Percentiles rank a stretch among this genome's conserved stretches.
phyloP scores from a whole-genome alignment of 2,888 invertebrate species.

The Carcina quercana region DNA sequence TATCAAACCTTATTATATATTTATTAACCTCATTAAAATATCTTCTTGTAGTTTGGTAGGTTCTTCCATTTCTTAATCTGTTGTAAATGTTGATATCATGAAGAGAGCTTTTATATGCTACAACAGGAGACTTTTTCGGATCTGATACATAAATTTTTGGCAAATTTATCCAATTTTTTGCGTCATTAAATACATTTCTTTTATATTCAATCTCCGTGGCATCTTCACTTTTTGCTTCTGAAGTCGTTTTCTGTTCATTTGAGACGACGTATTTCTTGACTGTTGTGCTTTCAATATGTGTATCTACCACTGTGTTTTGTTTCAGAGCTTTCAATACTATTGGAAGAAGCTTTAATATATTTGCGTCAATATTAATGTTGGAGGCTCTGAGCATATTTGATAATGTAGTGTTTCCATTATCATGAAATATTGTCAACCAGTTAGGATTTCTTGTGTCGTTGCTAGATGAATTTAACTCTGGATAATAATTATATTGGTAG shows the following conservation, averaged over 20 bases:
- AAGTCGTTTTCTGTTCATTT: conserved; percentile 32
- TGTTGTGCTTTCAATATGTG: conserved; percentile 36
- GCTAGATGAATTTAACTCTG: conserved; percentile 22
- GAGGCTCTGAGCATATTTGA: conserved; percentile 29
- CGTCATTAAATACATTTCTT: conserved; percentile 33
- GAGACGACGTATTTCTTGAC: too few species aligned
- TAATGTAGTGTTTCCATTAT: conserved; percentile 33
- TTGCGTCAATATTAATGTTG: conserved; percentile 33
- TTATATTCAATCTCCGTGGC: conserved; percentile 30
- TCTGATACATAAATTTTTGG: conserved; percentile 37
- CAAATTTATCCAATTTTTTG: conserved; percentile 34
- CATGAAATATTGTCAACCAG: conserved; percentile 44
- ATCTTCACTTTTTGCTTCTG: conserved; percentile 23
- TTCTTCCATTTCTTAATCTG: conserved; percentile 48
- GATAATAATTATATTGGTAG: conserved; percentile 44
- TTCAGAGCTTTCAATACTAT: conserved; percentile 45
- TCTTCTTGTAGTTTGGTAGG: conserved; percentile 47
- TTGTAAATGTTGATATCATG: conserved; percentile 50
- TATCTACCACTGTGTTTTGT: conserved; percentile 39
- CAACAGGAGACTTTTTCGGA: conserved; percentile 42
- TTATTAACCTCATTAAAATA: conserved; percentile 57
- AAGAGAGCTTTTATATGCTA: conserved; percentile 34
- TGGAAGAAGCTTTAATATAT: conserved; percentile 42
- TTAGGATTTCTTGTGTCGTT: conserved; percentile 22
- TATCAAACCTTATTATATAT: too few species aligned